Percentiles rank a stretch among this genome's conserved stretches.
These are phyloP conservation scores for Cetonia aurata DNA, from an alignment of 2,888 invertebrate genomes.

Conservation along the genomic window DNA sequence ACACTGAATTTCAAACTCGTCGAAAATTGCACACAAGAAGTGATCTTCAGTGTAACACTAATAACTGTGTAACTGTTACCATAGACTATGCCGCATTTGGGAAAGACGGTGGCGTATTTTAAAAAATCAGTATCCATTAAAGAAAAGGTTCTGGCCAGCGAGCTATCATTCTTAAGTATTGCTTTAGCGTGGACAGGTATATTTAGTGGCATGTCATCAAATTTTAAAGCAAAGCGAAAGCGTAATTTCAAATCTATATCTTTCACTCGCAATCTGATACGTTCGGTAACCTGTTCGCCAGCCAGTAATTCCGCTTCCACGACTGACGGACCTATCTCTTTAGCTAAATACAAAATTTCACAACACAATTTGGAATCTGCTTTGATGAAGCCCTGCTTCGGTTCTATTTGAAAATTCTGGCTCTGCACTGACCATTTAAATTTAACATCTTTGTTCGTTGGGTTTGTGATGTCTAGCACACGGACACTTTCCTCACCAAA, in stretches of 20 bases:
- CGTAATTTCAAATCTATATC: neutral
- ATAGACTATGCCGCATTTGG: neutral
- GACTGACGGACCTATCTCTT: neutral
- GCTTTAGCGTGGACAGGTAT: neutral
- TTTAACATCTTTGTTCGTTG: neutral
- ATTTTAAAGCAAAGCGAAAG: neutral
- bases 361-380: neutral
- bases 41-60: neutral
- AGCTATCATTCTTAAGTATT: neutral
- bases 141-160: neutral
- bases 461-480: neutral
- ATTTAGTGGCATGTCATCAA: conserved; percentile 17
- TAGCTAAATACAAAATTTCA: neutral
- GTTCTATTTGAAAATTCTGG: conserved; percentile 2
- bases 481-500: conserved; percentile 4
- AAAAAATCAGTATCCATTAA: neutral
- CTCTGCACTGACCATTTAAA: conserved; percentile 6
- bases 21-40: conserved; percentile 1
- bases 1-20: conserved; percentile 2
- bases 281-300: neutral
- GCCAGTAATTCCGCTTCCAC: neutral
- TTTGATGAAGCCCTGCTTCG: neutral
- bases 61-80: conserved; percentile 11
- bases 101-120: neutral
- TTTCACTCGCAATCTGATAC: neutral